Evolutionary conservation across 2,113 vertebrate genomes (phyloP), one percentile per base, ranked within the genome.

Genomic region (Machaerirhynchus nigripectus): DNA sequence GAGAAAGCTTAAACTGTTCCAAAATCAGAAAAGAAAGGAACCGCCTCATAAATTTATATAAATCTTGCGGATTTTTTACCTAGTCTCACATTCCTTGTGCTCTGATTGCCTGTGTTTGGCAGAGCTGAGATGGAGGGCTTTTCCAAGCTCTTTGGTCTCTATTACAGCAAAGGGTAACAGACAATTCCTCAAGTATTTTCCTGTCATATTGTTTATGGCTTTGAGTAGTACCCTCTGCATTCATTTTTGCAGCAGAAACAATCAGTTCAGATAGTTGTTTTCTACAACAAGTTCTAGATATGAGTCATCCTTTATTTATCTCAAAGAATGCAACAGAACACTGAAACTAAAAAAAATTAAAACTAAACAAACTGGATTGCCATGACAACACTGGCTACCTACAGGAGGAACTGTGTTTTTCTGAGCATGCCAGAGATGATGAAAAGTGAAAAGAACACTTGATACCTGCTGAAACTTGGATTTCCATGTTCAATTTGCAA

Each of bases 331-430:
- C 26, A 81, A 53, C 20, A 57, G 60, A 84, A 78, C 39, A 46
- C 46, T 55, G 82, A 88, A 90, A 88, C 69, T 21, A 50, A 91
- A 84, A 95, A 91, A 74, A 88, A 1, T 28, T n/a, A 5, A n/a
- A 90, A 40, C 75, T 61, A 86, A 95, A 86, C 80, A 92, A 86
- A 92, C 56, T 87, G 49, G 50, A 88, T 95, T 96, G 69, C 85
- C 80, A 95, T 96, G 96, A 87, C 88, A 92, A 95, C 90, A 57
- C 53, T 27, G 33, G 37, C 49, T 92, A 46, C 64, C 76, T 87
- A 30, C 77, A 50, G 79, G 67, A 95, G 65, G 35, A 94, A 40
- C 63, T 82, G 28, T 55, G 52, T 49, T 82, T 85, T 96, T 89
- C 71, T 74, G 59, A 86, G 55, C 39, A 20, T 56, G 35, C 39